Conservation (phyloP, 2,113 vertebrate genomes). For the Pluvianellus socialis region DNA sequence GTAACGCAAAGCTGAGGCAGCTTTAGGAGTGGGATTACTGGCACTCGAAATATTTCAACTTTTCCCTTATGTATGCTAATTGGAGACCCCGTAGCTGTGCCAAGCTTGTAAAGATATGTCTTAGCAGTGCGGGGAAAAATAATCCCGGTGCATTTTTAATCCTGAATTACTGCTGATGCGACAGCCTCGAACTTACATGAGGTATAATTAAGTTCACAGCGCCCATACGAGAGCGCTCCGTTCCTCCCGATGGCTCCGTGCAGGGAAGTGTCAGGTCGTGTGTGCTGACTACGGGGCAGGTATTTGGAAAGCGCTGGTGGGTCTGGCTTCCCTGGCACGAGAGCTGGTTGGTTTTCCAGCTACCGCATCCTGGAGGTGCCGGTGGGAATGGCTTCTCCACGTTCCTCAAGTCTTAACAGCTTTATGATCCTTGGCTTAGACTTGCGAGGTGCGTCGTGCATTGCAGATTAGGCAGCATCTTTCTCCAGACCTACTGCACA, state of each 20-base stretch:
- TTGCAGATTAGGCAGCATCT: constrained; percentile 7
- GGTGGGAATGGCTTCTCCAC: neutral
- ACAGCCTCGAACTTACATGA: neutral
- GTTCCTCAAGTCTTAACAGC: neutral
- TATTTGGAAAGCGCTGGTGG: neutral
- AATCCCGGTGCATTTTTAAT: neutral
- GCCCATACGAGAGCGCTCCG: accelerated
- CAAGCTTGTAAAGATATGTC: neutral
- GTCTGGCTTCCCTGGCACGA: neutral
- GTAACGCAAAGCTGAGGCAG: neutral
- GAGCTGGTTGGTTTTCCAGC: neutral
- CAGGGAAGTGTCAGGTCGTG: accelerated
- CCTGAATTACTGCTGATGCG: neutral
- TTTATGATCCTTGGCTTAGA: neutral
- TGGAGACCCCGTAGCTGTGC: neutral
- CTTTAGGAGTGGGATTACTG: neutral
- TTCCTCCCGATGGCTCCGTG: neutral
- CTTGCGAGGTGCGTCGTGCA: accelerated
- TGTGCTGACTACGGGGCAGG: neutral
- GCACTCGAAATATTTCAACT: neutral
- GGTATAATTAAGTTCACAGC: neutral
- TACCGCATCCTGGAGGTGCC: neutral
- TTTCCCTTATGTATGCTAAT: neutral
- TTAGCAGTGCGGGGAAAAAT: neutral
- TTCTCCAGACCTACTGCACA: neutral